Conservation (phyloP, 2,888 invertebrate genomes). For the Andrena praecox region DNA sequence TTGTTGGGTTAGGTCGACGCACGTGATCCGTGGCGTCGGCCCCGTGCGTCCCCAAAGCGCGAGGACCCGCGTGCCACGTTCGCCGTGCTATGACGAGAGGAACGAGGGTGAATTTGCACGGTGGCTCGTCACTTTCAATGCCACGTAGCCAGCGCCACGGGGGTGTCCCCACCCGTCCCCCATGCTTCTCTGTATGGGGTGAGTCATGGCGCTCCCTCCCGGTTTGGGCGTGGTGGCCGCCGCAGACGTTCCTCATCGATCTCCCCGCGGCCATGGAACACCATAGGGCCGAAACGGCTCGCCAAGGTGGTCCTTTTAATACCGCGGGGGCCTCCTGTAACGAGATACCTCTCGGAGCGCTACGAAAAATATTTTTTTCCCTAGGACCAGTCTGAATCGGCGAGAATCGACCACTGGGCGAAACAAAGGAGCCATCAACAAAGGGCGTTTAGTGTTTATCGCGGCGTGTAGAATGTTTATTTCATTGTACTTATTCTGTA, state of each 20-base stretch:
- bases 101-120: slow-evolving; percentile 54
- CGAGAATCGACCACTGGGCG: neutral
- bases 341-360: slow-evolving; percentile 1
- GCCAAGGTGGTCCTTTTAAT: slow-evolving; percentile 59
- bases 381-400: neutral
- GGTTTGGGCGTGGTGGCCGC: slow-evolving; percentile 80
- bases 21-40: slow-evolving; percentile 54
- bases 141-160: slow-evolving; percentile 57
- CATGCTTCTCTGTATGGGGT: slow-evolving; percentile 74
- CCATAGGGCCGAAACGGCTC: slow-evolving; percentile 60
- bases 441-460: too few relatives aligned
- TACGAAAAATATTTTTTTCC: slow-evolving; percentile 11
- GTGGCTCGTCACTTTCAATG: slow-evolving; percentile 58
- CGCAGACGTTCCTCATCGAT: slow-evolving; percentile 81
- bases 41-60: slow-evolving; percentile 24
- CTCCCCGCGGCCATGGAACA: slow-evolving; percentile 69
- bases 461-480: too few relatives aligned
- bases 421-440: too few relatives aligned
- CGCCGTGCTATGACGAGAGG: slow-evolving; percentile 26
- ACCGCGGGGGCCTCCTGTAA: slow-evolving; percentile 23
- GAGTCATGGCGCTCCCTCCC: slow-evolving; percentile 78
- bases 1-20: slow-evolving; percentile 67
- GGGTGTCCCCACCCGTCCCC: slow-evolving; percentile 50
- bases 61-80: slow-evolving; percentile 38
- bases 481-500: too few relatives aligned